Evolutionary conservation across 2,113 vertebrate genomes (phyloP).

Genomic region (Dissostichus mawsoni): DNA sequence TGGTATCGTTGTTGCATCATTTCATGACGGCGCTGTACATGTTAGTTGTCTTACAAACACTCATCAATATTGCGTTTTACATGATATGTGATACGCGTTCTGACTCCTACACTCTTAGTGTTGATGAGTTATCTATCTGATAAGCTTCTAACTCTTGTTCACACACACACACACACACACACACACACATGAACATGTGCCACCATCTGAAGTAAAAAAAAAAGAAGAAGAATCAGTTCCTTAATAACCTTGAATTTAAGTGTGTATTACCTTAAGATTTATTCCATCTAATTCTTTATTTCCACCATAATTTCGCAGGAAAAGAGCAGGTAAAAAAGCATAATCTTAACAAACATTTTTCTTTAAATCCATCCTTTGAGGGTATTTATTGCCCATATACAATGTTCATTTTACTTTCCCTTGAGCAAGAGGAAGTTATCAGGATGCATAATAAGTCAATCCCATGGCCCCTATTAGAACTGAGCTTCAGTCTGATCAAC

Average conservation of each 20-base stretch:
- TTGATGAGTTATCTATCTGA: constrained; percentile 10
- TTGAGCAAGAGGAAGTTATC: constrained; percentile 43
- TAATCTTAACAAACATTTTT: constrained; percentile 30
- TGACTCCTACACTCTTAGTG: not conserved
- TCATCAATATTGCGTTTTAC: not conserved
- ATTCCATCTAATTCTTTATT: constrained; percentile 4
- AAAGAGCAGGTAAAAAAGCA: not conserved
- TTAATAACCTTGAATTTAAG: not conserved
- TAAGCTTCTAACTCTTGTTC: not conserved
- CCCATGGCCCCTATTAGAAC: constrained; percentile 41
- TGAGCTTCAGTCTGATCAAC: constrained; percentile 42
- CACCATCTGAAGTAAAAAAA: not conserved
- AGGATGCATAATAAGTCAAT: constrained; percentile 50
- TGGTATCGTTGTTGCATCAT: too few species aligned
- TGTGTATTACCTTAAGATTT: not conserved
- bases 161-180: not conserved
- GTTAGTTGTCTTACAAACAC: not conserved
- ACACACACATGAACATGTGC: not conserved
- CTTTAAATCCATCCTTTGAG: constrained; percentile 23
- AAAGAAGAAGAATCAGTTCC: constrained; percentile 3
- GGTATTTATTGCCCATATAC: constrained; percentile 26
- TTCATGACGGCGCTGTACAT: too few species aligned
- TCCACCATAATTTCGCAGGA: not conserved
- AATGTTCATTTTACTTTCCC: constrained; percentile 31
- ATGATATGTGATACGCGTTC: not conserved